Base-by-base conservation (phyloP, 1,140 invertebrate genomes). In the Cardiocondyla obscurior region DNA sequence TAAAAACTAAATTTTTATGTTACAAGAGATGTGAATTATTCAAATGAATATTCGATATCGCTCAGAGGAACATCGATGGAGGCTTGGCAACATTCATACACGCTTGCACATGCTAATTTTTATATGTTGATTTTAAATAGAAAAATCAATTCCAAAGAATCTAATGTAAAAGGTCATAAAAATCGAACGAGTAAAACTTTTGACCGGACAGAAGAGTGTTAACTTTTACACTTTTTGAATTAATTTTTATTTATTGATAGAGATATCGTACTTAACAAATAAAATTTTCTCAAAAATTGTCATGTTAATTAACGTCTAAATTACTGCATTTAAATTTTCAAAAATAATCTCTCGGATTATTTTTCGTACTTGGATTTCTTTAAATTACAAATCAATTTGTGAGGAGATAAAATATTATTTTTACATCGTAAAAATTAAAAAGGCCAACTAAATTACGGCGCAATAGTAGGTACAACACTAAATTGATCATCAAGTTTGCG, bases 251-350 rank as follows among this genome's bases (percentile, higher is more conserved):
- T 16, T 64, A 76, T 76, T 25, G 5, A 76, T 76, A 44, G 39
- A 64, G 19, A 64, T 76, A 64, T 76, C 28, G 19, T 49, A 1
- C n/a, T 30, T 64, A 39, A 44, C 58, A 19, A 76, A 76, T 46
- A 19, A 7, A 30, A 74, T 76, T 10, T 36, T 3, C n/a, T n/a
- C 28, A 16, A 76, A 33, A 60, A 2, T 28, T 25, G 5, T 16
- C 12, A 58, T 44, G 10, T 74, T 60, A 2, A 2, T 25, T 14
- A 19, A 28, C 8, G 1, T 3, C 12, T 16, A 0, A 76, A 74
- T n/a, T n/a, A 60, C 30, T 33, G 12, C n/a, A 62, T 7, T 36
- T 22, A 25, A 10, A 2, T 39, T 12, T 28, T 58, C 36, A n/a
- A n/a, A n/a, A n/a, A n/a, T 36, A 28, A 30, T 30, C 10, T 73